phyloP scores from a whole-genome alignment of 1,140 invertebrate genomes.

The Drosophila yakuba region DNA sequence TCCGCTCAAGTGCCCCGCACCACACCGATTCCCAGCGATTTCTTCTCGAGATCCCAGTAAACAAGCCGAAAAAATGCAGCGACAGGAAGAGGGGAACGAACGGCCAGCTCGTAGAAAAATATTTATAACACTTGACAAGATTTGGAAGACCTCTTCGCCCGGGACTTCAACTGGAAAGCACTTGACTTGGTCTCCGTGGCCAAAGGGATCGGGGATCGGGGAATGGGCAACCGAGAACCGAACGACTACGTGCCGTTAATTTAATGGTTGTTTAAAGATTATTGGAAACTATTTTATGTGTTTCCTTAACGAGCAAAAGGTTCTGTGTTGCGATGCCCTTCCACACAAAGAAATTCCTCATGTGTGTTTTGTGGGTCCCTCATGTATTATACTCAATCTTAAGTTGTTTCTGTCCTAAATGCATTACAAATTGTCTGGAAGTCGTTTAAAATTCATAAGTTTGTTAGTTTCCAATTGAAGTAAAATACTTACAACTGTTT shows the following conservation, averaged over 20 bases:
- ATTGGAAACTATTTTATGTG: conserved; percentile 81
- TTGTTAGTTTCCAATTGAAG: too few relatives aligned
- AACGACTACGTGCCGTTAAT: conserved; percentile 74
- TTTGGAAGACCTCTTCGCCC: conserved; percentile 49
- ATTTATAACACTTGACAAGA: conserved; percentile 82
- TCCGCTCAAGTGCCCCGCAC: conserved; percentile 67
- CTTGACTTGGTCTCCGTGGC: conserved; percentile 51
- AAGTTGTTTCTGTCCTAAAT: too few relatives aligned
- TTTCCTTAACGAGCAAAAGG: conserved; percentile 67
- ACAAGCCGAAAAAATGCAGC: conserved; percentile 17
- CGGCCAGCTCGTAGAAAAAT: conserved; percentile 65
- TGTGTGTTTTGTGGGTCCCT: background rate
- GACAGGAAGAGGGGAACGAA: conserved; percentile 10
- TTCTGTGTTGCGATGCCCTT: conserved; percentile 33
- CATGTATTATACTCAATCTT: background rate
- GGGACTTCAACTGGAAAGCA: conserved; percentile 47
- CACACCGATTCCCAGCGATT: conserved; percentile 61
- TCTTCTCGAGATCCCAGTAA: conserved; percentile 21
- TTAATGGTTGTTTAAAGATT: conserved; percentile 80
- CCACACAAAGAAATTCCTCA: conserved; percentile 6
- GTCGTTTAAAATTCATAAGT: too few relatives aligned
- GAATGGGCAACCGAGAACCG: conserved; percentile 3
- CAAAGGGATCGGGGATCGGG: conserved; percentile 8
- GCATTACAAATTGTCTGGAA: too few relatives aligned
- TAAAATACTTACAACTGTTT: background rate